phyloP scores from a whole-genome alignment of 2,113 vertebrate species.

The Anser cygnoides region DNA sequence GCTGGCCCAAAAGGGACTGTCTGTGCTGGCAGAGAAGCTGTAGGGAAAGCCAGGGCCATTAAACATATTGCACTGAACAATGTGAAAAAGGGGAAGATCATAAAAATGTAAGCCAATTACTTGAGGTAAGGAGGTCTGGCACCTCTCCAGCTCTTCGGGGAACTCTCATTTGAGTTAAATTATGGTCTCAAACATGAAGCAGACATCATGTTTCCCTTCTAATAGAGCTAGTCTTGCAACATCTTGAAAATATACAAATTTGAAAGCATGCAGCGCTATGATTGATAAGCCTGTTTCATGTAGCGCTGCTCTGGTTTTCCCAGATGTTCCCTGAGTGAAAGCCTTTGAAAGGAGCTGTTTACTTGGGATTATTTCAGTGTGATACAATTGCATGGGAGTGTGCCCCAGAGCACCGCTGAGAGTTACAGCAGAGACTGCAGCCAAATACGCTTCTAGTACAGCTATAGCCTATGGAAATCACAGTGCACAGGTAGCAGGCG shows the following conservation, averaged over 20 bases:
- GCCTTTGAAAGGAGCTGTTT: conserved; percentile 27
- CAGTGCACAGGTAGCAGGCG: background rate
- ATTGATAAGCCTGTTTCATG: conserved; percentile 6
- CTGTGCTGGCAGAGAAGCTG: background rate
- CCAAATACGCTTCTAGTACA: accelerated
- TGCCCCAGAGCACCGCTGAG: background rate
- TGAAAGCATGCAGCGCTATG: background rate
- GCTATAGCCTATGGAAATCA: background rate
- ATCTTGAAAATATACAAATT: background rate
- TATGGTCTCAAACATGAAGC: background rate
- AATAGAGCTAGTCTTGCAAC: background rate
- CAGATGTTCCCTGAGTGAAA: background rate
- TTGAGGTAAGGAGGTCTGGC: background rate
- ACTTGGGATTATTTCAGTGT: background rate
- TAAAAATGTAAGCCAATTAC: background rate
- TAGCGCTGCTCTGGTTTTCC: background rate
- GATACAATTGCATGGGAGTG: background rate
- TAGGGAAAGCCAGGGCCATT: background rate
- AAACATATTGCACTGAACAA: background rate
- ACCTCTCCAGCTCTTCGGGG: background rate
- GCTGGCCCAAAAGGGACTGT: background rate
- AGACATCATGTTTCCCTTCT: conserved; percentile 2
- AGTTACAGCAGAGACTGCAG: background rate
- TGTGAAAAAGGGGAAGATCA: background rate
- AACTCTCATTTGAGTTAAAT: conserved; percentile 28